A percentile compares a stretch with the other conserved stretches of the same genome.
Conservation (phyloP, 2,888 invertebrate species). For the Theretra japonica region DNA sequence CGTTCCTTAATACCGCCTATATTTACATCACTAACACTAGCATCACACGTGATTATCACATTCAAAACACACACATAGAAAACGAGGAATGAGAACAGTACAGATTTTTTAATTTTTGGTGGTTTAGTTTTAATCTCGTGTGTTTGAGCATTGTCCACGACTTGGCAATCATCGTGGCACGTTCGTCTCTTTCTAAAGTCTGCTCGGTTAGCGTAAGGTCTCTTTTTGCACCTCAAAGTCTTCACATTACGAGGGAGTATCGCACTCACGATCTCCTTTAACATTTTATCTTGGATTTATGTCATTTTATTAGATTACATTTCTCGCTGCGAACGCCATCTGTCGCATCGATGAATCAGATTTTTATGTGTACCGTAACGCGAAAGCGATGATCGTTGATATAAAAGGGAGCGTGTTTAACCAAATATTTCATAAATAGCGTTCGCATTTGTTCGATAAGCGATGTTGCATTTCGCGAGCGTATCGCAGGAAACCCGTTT, state of each 20-base stretch:
- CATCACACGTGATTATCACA: conserved; percentile 82
- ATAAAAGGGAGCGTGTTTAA: conserved; percentile 1
- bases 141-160: conserved; percentile 78
- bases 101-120: conserved; percentile 49
- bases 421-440: not conserved
- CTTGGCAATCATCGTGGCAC: conserved; percentile 48
- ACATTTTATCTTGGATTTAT: conserved; percentile 72
- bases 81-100: conserved; percentile 67
- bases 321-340: conserved; percentile 48
- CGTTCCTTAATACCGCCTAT: conserved; percentile 49
- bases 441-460: not conserved
- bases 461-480: not conserved
- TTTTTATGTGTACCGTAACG: conserved; percentile 35
- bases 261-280: conserved; percentile 76
- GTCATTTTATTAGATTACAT: conserved; percentile 68
- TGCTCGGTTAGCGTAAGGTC: conserved; percentile 55
- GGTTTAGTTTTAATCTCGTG: conserved; percentile 67
- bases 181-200: conserved; percentile 61
- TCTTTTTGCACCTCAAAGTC: conserved; percentile 57
- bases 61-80: conserved; percentile 75
- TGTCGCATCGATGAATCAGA: conserved; percentile 38
- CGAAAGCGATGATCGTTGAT: conserved; percentile 47
- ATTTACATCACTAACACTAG: conserved; percentile 74
- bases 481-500: not conserved
- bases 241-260: conserved; percentile 66